phyloP scores from a whole-genome alignment of 2,888 invertebrate species.

The Aleiodes leptofemur region DNA sequence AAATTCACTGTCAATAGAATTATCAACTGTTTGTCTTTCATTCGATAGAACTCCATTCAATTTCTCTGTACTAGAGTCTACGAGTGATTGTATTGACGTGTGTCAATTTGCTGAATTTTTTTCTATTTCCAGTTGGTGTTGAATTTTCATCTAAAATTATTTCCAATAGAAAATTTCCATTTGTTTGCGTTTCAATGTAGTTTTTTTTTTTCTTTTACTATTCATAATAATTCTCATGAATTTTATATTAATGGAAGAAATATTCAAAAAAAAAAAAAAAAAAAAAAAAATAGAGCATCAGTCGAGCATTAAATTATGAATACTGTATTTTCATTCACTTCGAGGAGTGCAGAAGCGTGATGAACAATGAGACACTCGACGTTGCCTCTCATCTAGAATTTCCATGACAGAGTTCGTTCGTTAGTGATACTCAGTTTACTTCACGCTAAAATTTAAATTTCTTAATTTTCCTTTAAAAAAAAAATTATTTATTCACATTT shows the following conservation, averaged over 20 bases:
- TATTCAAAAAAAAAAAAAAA: background rate
- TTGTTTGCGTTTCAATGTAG: too few species aligned
- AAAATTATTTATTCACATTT: too few species aligned
- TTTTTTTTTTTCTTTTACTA: too few species aligned
- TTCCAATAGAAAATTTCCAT: too few species aligned
- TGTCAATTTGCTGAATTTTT: background rate
- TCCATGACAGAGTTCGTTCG: slow-evolving; percentile 30
- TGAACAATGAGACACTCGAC: slow-evolving; percentile 27
- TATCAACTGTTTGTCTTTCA: slow-evolving; percentile 24
- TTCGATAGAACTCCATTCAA: slow-evolving; percentile 16
- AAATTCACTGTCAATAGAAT: slow-evolving; percentile 25
- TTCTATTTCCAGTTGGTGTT: background rate
- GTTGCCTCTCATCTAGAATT: slow-evolving; percentile 25
- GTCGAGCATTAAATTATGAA: slow-evolving; percentile 1
- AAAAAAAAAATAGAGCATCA: background rate
- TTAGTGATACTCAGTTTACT: slow-evolving; percentile 27
- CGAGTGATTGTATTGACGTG: slow-evolving; percentile 3
- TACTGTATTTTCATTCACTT: slow-evolving; percentile 24
- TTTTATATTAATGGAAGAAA: too few species aligned
- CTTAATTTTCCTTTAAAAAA: too few species aligned
- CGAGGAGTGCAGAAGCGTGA: background rate
- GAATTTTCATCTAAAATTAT: too few species aligned
- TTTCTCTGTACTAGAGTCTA: slow-evolving; percentile 2
- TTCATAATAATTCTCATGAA: too few species aligned
- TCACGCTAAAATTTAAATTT: background rate